Evolutionary conservation across 2,888 invertebrate genomes (phyloP), one percentile per base, ranked within the genome.

Genomic region (Alitta virens): DNA sequence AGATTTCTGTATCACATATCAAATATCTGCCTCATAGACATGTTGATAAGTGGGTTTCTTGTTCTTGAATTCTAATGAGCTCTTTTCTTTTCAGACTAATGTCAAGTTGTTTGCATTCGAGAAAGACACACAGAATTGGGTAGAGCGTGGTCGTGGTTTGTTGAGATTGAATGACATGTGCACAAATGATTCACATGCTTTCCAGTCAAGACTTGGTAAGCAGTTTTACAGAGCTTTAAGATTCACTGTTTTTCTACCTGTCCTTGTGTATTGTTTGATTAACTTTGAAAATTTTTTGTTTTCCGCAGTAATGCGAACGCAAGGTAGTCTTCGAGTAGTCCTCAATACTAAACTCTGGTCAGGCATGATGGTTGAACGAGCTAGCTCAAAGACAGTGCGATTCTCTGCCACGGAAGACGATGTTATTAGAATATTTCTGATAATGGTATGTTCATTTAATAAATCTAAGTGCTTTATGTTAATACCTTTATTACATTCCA

Each of bases 261-360:
- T 33, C 7, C 12, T 33, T 5, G 12, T 12, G 7, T 33, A 7
- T 12, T 33, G 33, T 33, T 5, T 12, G 7, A 24, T 42, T 1
- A 21, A 21, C 2, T 14, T 2, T 42, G 42, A 56, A 40, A 9
- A n/a, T 38, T 21, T 42, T 56, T 7, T 14, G 12, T 23, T 52
- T 46, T n/a, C 56, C 7, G 14, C 72, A 82, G 93, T 96, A 24
- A 92, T 94, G 78, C 87, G 96, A 67, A 91, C 91, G 27, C 87
- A 91, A 21, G 96, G 96, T 56, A 94, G 92, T 72, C 87, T 94
- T 70, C 87, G 94, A 60, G 89, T 96, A 58, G 88, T 95, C 75
- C 86, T 97, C 63, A 97, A 96, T 82, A 94, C 95, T 46, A 94
- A 94, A 86, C 89, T 90, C 49, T 95, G 94, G 93, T 87, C 91